Evolutionary conservation across 2,797 vertebrate genomes (phyloP).

Genomic region (Chaetodon trifasciatus): DNA sequence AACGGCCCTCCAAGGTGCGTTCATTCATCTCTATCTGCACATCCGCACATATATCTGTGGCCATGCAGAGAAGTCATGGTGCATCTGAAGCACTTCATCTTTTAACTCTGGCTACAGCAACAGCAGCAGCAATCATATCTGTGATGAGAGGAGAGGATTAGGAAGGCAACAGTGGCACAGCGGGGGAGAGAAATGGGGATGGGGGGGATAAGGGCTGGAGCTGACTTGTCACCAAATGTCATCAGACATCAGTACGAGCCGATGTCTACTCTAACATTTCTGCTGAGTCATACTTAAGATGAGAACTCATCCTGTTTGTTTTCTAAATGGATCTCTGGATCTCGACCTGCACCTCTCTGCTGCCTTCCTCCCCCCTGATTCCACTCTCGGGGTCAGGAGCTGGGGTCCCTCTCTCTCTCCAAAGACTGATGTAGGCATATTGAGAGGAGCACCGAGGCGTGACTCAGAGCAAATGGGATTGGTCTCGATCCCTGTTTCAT

Average conservation of each 20-base stretch:
- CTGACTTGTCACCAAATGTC: slow-evolving; percentile 25
- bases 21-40: slow-evolving; percentile 1
- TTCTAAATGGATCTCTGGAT: no score
- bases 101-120: slow-evolving; percentile 29
- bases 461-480: slow-evolving; percentile 72
- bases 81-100: slow-evolving; percentile 20
- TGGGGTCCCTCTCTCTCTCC: not conserved
- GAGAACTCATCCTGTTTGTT: no score
- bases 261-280: no score
- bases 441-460: slow-evolving; percentile 43
- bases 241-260: slow-evolving; percentile 25
- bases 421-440: slow-evolving; percentile 17
- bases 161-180: slow-evolving; percentile 30
- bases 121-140: slow-evolving; percentile 45
- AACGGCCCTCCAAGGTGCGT: not conserved
- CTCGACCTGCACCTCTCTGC: slow-evolving; percentile 21
- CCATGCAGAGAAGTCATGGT: not conserved
- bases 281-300: no score
- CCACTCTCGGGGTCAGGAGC: slow-evolving; percentile 12
- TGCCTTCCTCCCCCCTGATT: not conserved
- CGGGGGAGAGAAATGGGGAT: slow-evolving; percentile 24
- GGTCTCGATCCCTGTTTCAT: slow-evolving; percentile 64
- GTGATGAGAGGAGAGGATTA: slow-evolving; percentile 60
- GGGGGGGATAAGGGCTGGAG: slow-evolving; percentile 16
- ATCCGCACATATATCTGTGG: not conserved